These are phyloP conservation scores for Lates calcarifer DNA, from an alignment of 2,113 vertebrate genomes.

Conservation along the genomic window DNA sequence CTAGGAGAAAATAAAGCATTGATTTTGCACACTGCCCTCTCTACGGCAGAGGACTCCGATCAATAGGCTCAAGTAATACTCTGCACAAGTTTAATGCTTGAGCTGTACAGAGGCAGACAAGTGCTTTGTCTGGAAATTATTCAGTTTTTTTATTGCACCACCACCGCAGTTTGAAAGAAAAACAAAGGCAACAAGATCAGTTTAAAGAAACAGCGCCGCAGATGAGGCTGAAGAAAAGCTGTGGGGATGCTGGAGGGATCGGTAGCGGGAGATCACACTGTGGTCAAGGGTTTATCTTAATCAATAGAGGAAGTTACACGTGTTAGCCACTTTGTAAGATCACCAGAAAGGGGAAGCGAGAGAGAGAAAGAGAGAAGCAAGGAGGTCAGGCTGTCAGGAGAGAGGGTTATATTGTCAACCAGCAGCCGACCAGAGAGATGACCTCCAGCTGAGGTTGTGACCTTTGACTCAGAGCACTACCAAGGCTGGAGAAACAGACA, in stretches of 20 bases:
- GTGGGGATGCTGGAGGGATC: background rate
- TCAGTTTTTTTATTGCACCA: conserved; percentile 65
- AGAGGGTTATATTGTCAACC: conserved; percentile 50
- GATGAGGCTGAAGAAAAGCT: background rate
- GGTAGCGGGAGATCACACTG: background rate
- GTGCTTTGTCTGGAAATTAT: conserved; percentile 80
- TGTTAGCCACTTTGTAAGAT: conserved; percentile 60
- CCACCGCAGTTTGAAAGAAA: conserved; percentile 43
- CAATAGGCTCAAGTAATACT: conserved; percentile 82
- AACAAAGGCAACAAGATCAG: conserved; percentile 37
- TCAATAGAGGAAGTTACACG: conserved; percentile 62
- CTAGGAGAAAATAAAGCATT: conserved; percentile 83
- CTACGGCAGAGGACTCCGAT: conserved; percentile 76
- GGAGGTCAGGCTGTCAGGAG: conserved; percentile 37
- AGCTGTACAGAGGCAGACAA: conserved; percentile 73
- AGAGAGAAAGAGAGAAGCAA: background rate
- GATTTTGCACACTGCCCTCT: conserved; percentile 80
- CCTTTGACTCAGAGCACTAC: conserved; percentile 55
- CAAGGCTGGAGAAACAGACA: conserved; percentile 51
- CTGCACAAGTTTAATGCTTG: conserved; percentile 78
- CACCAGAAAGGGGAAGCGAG: conserved; percentile 31
- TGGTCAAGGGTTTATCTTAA: conserved; percentile 37
- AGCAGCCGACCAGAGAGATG: conserved; percentile 51
- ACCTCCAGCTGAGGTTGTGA: conserved; percentile 63
- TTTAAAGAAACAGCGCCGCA: conserved; percentile 10